Conservation (phyloP, 2,888 invertebrate species). For the Chymomyza caudatula region DNA sequence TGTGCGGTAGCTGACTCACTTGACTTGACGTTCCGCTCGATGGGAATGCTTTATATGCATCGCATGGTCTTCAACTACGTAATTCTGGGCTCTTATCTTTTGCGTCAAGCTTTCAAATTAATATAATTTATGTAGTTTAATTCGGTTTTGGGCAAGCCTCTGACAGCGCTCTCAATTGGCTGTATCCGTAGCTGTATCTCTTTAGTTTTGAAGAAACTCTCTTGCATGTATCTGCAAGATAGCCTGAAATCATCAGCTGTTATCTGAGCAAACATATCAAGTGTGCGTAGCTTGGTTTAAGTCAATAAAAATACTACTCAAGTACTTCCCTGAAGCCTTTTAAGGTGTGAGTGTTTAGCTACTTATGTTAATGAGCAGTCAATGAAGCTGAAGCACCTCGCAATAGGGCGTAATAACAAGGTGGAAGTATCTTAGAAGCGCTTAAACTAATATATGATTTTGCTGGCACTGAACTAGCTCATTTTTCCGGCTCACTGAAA, state of each 20-base stretch:
- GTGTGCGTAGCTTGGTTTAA: neutral
- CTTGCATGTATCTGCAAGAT: constrained; percentile 26
- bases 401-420: neutral
- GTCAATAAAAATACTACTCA: constrained; percentile 14
- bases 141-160: neutral
- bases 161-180: neutral
- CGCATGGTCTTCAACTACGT: no score
- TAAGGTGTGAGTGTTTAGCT: constrained; percentile 16
- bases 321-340: constrained; percentile 46
- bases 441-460: neutral
- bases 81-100: neutral
- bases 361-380: constrained; percentile 7
- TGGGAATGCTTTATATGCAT: neutral
- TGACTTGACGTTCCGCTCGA: neutral
- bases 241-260: constrained; percentile 11
- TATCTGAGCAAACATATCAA: constrained; percentile 3
- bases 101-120: neutral
- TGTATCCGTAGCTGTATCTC: constrained; percentile 22
- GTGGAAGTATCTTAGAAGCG: no score
- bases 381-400: neutral
- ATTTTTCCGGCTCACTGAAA: no score
- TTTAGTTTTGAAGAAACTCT: constrained; percentile 24
- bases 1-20: neutral
- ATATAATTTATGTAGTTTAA: neutral
- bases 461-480: no score